Base-by-base conservation (phyloP, 2,888 invertebrate genomes). In the Cloeon dipterum region DNA sequence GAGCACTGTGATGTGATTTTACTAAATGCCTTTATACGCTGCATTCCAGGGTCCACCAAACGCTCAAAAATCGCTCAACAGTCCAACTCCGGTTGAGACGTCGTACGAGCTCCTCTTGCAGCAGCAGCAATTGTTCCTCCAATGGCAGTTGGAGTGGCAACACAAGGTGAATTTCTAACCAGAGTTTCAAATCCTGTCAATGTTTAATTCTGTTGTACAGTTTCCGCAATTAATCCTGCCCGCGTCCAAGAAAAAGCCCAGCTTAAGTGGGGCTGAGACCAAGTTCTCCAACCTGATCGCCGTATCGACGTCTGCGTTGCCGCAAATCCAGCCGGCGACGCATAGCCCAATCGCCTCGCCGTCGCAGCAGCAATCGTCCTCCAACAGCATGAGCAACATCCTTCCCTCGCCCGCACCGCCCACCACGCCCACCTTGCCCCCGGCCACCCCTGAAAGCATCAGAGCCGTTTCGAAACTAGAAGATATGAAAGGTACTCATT, bases 101-200 rank as follows among this genome's bases (percentile, higher is more conserved):
- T 82, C 83, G 7, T 91, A 91, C 57, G 86, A 91, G 55, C 59
- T 91, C 45, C 67, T 91, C 38, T 64, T 94, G 42, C 83, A 93
- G 51, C 94, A 94, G 52, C 94, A 94, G 53, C 91, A 91, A 53
- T 59, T 94, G 47, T 71, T 93, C 41, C 68, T 94, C 38, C 85
- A 86, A 55, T 77, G 74, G 68, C 77, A 81, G 54, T 59, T 85
- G 41, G 82, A 86, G 52, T 65, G 70, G 56, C 74, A 82, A 49
- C 77, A 82, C 50, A 82, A 79, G 55, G 61, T 63, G 51, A 35
- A 11, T n/a, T 7, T 13, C 25, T 26, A 21, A 7, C n/a, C 3
- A 11, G 11, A 16, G 11, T 19, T 19, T 23, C 21, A 33, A 14
- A 2, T n/a, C 33, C 5, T 14, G 16, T 10, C 1, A 25, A 8